phyloP scores from a whole-genome alignment of 2,797 vertebrate genomes.

The Rhadinocentrus ornatus region DNA sequence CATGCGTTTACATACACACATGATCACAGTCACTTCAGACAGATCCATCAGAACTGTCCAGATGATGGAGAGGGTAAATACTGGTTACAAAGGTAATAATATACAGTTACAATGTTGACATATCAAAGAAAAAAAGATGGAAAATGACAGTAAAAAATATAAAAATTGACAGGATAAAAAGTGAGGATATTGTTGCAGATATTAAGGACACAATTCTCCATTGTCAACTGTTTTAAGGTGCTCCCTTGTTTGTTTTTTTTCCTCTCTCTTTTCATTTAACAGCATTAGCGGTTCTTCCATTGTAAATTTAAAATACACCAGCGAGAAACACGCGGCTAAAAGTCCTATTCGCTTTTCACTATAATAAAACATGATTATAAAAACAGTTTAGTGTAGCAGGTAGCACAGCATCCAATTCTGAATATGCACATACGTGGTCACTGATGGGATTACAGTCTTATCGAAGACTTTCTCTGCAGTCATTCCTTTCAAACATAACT shows the following conservation, averaged over 20 bases:
- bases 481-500: conserved; percentile 48
- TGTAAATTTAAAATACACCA: conserved; percentile 58
- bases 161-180: conserved; percentile 81
- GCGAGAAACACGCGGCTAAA: conserved; percentile 43
- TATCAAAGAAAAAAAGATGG: conserved; percentile 77
- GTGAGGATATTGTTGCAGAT: conserved; percentile 80
- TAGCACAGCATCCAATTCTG: conserved; percentile 50
- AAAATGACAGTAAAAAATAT: conserved; percentile 81
- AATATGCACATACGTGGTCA: conserved; percentile 43
- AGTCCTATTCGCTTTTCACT: conserved; percentile 48
- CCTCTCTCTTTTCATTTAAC: conserved; percentile 24
- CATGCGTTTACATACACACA: conserved; percentile 70
- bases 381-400: conserved; percentile 73
- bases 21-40: conserved; percentile 63
- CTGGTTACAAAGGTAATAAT: conserved; percentile 78
- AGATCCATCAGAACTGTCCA: conserved; percentile 51
- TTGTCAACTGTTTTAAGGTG: conserved; percentile 72
- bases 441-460: conserved; percentile 28
- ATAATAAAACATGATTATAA: conserved; percentile 68
- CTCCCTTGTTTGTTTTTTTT: conserved; percentile 53
- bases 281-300: conserved; percentile 60
- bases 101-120: conserved; percentile 78
- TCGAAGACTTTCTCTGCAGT: conserved; percentile 49
- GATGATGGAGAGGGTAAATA: conserved; percentile 74
- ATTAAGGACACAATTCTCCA: conserved; percentile 72